phyloP scores from a whole-genome alignment of 2,797 vertebrate genomes.

The Typhlichthys subterraneus region DNA sequence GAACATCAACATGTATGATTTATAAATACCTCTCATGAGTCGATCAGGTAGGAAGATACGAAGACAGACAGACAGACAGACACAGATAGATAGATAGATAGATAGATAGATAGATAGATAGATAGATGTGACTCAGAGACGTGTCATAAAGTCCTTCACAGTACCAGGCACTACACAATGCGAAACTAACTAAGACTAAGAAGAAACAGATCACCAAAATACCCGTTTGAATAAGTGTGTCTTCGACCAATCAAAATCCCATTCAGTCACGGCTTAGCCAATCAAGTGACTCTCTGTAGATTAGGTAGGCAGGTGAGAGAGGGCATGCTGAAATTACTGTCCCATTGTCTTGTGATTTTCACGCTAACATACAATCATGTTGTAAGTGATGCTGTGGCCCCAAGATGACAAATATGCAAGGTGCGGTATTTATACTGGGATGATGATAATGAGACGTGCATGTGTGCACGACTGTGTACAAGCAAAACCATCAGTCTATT shows the following conservation, averaged over 20 bases:
- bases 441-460: constrained; percentile 46
- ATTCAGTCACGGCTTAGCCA: constrained; percentile 47
- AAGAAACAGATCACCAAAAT: too few species aligned
- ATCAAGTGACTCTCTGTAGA: constrained; percentile 39
- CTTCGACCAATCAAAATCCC: constrained; percentile 52
- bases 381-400: constrained; percentile 35
- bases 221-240: constrained; percentile 32
- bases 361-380: constrained; percentile 59
- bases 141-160: too few species aligned
- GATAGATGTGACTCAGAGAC: too few species aligned
- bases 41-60: too few species aligned
- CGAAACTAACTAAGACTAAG: too few species aligned
- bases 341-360: constrained; percentile 66
- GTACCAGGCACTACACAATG: too few species aligned
- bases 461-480: not conserved
- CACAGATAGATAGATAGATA: too few species aligned
- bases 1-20: too few species aligned
- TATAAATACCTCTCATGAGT: too few species aligned
- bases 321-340: constrained; percentile 52
- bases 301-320: constrained; percentile 41
- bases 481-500: constrained; percentile 21
- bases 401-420: constrained; percentile 53
- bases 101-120: too few species aligned
- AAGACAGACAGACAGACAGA: too few species aligned
- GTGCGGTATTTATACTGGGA: constrained; percentile 54